A percentile compares a stretch with the other conserved stretches of the same genome.
These are phyloP conservation scores for Deilephila elpenor DNA, from an alignment of 2,888 invertebrate species.

Conservation along the genomic window DNA sequence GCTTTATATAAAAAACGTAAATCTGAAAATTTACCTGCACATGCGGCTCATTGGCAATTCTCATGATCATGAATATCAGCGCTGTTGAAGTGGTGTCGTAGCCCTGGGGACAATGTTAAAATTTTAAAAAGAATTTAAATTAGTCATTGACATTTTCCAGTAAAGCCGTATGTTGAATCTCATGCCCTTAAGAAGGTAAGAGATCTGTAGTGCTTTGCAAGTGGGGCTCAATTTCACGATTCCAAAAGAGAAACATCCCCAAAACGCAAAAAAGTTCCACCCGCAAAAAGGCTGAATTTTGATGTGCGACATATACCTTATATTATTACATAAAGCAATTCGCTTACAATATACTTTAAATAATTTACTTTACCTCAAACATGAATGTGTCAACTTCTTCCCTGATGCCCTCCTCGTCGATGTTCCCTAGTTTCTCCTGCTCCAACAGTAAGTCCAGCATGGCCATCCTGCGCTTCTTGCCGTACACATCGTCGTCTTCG, in stretches of 20 bases:
- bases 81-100: conserved; percentile 76
- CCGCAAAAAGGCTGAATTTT: no score
- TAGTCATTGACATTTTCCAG: no score
- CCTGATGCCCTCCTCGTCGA: conserved; percentile 85
- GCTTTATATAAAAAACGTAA: not conserved
- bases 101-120: conserved; percentile 56
- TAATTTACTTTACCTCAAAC: conserved; percentile 82
- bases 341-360: not conserved
- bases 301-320: no score
- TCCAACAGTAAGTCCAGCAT: conserved; percentile 87
- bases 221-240: no score
- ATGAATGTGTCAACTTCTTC: conserved; percentile 90
- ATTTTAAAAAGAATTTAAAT: conserved; percentile 6
- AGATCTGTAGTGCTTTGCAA: no score
- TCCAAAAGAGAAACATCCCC: no score
- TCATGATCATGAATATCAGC: conserved; percentile 64
- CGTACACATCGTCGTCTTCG: conserved; percentile 47
- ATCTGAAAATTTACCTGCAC: conserved; percentile 61
- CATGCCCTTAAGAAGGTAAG: no score
- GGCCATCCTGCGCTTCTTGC: conserved; percentile 79
- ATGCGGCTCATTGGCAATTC: conserved; percentile 73
- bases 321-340: no score
- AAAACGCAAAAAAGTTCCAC: no score
- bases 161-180: no score
- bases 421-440: conserved; percentile 80